These are phyloP conservation scores for Odontocolon sp. DNA, from an alignment of 2,888 invertebrate species.

Conservation along the genomic window DNA sequence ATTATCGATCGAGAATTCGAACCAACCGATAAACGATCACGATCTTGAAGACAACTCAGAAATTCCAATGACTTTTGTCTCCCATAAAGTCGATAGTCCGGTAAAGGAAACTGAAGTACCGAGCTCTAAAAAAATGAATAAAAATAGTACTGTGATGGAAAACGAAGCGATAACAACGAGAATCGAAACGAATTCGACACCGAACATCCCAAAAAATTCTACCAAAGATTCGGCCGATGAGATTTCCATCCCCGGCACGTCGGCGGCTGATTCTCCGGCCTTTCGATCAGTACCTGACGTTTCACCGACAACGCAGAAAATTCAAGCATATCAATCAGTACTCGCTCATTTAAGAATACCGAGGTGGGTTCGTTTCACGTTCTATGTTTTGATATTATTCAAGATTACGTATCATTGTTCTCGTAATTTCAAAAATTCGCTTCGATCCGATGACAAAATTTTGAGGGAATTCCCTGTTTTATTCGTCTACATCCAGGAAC, in stretches of 20 bases:
- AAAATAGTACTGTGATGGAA: background rate
- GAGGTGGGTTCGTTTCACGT: slow-evolving; percentile 71
- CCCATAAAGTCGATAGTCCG: background rate
- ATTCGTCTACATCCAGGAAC: slow-evolving; percentile 71
- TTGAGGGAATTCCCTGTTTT: slow-evolving; percentile 62
- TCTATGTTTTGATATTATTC: slow-evolving; percentile 16
- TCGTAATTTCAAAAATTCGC: background rate
- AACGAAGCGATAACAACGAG: background rate
- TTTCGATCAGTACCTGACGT: slow-evolving; percentile 32
- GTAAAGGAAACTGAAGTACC: background rate
- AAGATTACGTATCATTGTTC: background rate
- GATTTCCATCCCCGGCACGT: slow-evolving; percentile 22
- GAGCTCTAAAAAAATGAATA: background rate
- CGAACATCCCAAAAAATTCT: slow-evolving; percentile 2
- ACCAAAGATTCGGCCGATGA: background rate
- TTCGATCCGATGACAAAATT: slow-evolving; percentile 34
- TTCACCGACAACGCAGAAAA: slow-evolving; percentile 31
- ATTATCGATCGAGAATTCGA: background rate
- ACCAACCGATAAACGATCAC: no score
- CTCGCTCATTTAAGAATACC: slow-evolving; percentile 71
- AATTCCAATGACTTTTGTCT: background rate
- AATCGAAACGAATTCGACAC: background rate
- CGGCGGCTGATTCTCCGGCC: slow-evolving; percentile 18
- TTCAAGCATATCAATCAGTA: slow-evolving; percentile 75
- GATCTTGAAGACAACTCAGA: background rate